Evolutionary conservation across 2,113 vertebrate genomes (phyloP), one percentile per base, ranked within the genome.

Genomic region (Pandion haliaetus): DNA sequence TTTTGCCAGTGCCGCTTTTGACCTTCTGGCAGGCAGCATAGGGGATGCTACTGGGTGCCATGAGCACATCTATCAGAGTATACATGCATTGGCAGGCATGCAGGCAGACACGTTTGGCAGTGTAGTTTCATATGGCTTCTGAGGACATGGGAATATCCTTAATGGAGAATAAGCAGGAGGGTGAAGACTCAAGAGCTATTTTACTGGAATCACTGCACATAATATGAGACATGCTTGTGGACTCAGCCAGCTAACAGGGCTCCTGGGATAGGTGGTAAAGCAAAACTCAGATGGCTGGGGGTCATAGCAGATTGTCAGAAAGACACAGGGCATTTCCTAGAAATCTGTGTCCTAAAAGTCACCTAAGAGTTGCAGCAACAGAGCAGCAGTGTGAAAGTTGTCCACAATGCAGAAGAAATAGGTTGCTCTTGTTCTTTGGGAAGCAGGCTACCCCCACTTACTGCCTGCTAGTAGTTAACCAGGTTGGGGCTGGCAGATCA

Each of bases 51-150:
- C 73, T 19, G 69, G 34, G 73, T 21, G 29, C 78, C 47, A 8
- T 0, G 1, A 78, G 34, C 0, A 0, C 3, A 32, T 55, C 78
- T 76, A 1, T 69, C 70, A 40, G 55, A 14, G 32, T 2, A 2
- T 5, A 7, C 28, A 24, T 5, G 26, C 50, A 5, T 4, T 26
- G 86, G 86, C 86, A 89, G 61, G 42, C 14, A 0, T n/a, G 63
- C 49, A 61, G 63, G 38, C 49, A 72, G 24, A 2, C 17, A 4
- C 17, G 1, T 38, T 69, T 76, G 78, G 36, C 54, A 58, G 19
- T 28, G 32, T 4, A 3, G 36, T 26, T 82, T 62, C 74, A n/a
- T 3, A 17, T 12, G 49, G 32, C 81, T 95, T 55, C 71, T 73
- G 63, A 88, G 78, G 45, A 62, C 63, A 44, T 36, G 63, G 38